Conservation (phyloP, 1,140 invertebrate species). For the Bombus polaris region DNA sequence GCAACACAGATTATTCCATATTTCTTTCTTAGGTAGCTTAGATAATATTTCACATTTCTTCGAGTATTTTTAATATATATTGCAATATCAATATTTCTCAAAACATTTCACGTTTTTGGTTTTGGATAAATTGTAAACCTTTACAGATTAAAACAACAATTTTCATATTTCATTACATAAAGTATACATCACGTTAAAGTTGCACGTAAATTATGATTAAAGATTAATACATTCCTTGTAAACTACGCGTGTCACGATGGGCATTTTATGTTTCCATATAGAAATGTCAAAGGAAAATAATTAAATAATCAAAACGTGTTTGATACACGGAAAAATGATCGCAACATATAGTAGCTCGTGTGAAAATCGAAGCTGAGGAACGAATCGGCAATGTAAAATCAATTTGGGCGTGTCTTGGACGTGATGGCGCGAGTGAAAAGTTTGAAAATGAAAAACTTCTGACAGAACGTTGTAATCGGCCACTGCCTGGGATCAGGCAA, state of each 20-base stretch:
- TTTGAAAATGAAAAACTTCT: conserved; percentile 73
- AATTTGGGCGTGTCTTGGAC: conserved; percentile 40
- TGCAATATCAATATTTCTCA: neutral
- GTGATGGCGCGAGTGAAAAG: conserved; percentile 42
- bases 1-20: neutral
- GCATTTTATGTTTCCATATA: neutral
- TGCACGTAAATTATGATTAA: neutral
- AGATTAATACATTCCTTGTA: neutral
- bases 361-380: neutral
- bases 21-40: neutral
- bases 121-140: neutral
- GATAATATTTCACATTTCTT: neutral
- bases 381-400: conserved; percentile 47
- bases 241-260: neutral
- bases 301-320: neutral
- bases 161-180: neutral
- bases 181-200: neutral
- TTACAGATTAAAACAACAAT: neutral
- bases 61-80: neutral
- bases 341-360: neutral
- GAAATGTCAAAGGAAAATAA: neutral
- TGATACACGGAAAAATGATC: neutral
- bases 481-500: conserved; percentile 38
- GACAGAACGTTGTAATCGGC: conserved; percentile 64
- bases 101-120: neutral